phyloP scores from a whole-genome alignment of 2,113 vertebrate genomes.

The Psilopsiagon aymara region DNA sequence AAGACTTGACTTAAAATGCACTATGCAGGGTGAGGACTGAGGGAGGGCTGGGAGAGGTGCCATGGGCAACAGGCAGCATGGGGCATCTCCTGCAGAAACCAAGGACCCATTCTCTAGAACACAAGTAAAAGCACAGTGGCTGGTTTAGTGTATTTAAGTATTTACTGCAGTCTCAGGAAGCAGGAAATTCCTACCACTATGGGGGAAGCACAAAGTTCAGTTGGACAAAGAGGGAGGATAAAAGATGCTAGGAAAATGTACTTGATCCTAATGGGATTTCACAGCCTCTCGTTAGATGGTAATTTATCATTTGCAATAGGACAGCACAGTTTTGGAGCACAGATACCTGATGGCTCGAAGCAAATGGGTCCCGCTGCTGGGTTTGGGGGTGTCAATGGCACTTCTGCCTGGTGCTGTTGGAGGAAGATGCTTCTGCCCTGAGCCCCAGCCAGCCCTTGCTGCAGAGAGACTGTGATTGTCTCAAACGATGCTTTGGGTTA shows the following conservation, averaged over 20 bases:
- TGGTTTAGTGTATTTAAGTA: background rate
- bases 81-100: background rate
- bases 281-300: background rate
- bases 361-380: background rate
- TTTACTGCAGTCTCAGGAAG: background rate
- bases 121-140: background rate
- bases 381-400: background rate
- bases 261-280: background rate
- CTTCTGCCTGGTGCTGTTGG: accelerated
- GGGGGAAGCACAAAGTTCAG: background rate
- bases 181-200: slow-evolving; percentile 20
- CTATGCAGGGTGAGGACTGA: accelerated
- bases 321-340: background rate
- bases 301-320: background rate
- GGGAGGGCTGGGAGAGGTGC: background rate
- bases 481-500: background rate
- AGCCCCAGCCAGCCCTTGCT: background rate
- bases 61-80: accelerated
- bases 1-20: background rate
- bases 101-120: background rate
- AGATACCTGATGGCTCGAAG: accelerated
- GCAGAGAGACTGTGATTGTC: background rate
- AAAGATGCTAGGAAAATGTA: background rate
- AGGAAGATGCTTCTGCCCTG: background rate
- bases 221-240: background rate